These are phyloP conservation scores for Thereva nobilitata DNA, from an alignment of 2,888 invertebrate genomes.

Conservation along the genomic window DNA sequence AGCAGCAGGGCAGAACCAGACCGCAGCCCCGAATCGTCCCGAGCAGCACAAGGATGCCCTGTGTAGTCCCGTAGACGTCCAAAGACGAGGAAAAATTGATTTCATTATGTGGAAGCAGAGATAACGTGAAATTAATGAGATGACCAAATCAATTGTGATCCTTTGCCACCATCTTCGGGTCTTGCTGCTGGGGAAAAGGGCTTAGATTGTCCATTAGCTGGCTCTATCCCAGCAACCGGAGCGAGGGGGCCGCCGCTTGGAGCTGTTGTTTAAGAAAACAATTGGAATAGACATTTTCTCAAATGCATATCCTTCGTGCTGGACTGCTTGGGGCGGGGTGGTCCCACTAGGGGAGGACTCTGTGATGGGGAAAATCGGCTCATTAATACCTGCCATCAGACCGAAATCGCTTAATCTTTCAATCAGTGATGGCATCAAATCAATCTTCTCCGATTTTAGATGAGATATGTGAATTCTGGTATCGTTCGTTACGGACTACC, in stretches of 20 bases:
- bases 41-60: conserved; percentile 14
- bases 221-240: not conserved
- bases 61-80: conserved; percentile 27
- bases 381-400: conserved; percentile 42
- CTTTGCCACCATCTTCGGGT: not conserved
- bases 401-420: conserved; percentile 42
- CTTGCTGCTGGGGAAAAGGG: not conserved
- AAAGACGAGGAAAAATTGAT: conserved; percentile 42
- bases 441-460: conserved; percentile 38
- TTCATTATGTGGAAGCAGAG: conserved; percentile 44
- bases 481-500: conserved; percentile 2
- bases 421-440: conserved; percentile 43
- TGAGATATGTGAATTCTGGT: conserved; percentile 24
- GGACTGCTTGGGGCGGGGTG: not conserved
- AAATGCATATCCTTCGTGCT: conserved; percentile 22
- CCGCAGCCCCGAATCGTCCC: conserved; percentile 19
- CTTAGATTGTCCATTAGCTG: too few species aligned
- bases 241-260: not conserved
- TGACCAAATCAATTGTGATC: conserved; percentile 40
- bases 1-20: conserved; percentile 10
- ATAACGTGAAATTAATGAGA: conserved; percentile 44
- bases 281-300: conserved; percentile 32
- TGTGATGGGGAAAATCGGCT: conserved; percentile 34
- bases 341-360: not conserved
- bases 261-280: conserved; percentile 26